Base-by-base conservation (phyloP, 2,888 invertebrate genomes). In the Sesia bembeciformis region DNA sequence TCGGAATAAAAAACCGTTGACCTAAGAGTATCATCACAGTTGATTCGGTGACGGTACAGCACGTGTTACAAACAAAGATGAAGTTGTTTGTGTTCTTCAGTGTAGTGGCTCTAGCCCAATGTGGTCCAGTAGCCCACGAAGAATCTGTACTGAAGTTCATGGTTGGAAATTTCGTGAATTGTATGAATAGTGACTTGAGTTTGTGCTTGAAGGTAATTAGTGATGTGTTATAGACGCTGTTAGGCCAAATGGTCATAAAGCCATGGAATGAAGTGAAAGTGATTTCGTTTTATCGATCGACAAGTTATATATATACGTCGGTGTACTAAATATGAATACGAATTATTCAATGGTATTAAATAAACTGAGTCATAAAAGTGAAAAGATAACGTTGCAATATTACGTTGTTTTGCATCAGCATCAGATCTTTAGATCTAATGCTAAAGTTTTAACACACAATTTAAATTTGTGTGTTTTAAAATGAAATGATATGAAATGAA, bases 1-100 rank as follows among this genome's bases (percentile, higher is more conserved):
- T 76, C 80, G 67, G 75, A 76, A 87, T 89, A 89, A 86, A 87
- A 85, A 82, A 85, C 74, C 84, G 79, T 81, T 78, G 64, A 74
- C 79, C 78, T 77, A 76, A 78, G 76, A 78, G 73, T 64, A 63
- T 72, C 72, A 81, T 74, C 88, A 87, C 74, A 85, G 82, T 84
- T 72, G 74, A 72, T 77, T 76, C 73, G 77, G 73, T 72, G 74
- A 76, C 78, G 73, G 76, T 75, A 66, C 70, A 71, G 75, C 63
- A 66, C 69, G 74, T 68, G 70, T 50, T 38, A 7, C 38, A 7
- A 3, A 57, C 51, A 65, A 78, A 76, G 58, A 88, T 88, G 89
- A 88, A 78, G 78, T 62, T 72, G 65, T 62, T 81, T 60, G 65
- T 83, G 62, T 72, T 83, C 67, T 67, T 85, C 57, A 75, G 81